Percentiles rank a stretch among this genome's conserved stretches.
These are phyloP conservation scores for Brachypterus glaber DNA, from an alignment of 2,888 invertebrate species.

Conservation along the genomic window DNA sequence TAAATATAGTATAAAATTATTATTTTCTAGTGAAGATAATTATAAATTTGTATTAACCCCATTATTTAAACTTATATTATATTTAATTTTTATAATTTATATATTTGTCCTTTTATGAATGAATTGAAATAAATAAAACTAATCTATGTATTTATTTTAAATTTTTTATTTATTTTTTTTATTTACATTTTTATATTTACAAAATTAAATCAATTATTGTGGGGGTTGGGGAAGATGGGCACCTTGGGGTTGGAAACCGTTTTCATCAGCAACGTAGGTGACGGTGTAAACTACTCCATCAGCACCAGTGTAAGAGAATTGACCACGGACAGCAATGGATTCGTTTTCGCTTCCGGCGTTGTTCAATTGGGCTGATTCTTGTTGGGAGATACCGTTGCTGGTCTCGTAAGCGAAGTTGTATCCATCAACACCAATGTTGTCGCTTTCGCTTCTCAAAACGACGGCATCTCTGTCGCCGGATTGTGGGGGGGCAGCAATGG, in stretches of 20 bases:
- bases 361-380: slow-evolving; percentile 50
- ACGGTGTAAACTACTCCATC: slow-evolving; percentile 56
- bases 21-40: no score
- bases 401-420: slow-evolving; percentile 45
- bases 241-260: slow-evolving; percentile 48
- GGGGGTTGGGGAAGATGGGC: slow-evolving; percentile 37
- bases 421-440: slow-evolving; percentile 32
- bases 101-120: background rate
- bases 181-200: no score
- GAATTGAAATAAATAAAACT: slow-evolving; percentile 3
- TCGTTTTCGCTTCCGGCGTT: slow-evolving; percentile 55
- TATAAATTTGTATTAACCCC: no score
- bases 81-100: background rate
- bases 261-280: slow-evolving; percentile 51
- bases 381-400: slow-evolving; percentile 47
- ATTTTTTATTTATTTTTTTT: no score
- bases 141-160: no score
- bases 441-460: slow-evolving; percentile 29
- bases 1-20: no score
- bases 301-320: slow-evolving; percentile 53
- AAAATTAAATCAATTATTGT: background rate
- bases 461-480: slow-evolving; percentile 26
- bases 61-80: no score
- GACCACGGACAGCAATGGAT: slow-evolving; percentile 52
- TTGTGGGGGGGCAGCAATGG: slow-evolving; percentile 28